phyloP scores from a whole-genome alignment of 2,113 vertebrate genomes.

The Percina caprodes region DNA sequence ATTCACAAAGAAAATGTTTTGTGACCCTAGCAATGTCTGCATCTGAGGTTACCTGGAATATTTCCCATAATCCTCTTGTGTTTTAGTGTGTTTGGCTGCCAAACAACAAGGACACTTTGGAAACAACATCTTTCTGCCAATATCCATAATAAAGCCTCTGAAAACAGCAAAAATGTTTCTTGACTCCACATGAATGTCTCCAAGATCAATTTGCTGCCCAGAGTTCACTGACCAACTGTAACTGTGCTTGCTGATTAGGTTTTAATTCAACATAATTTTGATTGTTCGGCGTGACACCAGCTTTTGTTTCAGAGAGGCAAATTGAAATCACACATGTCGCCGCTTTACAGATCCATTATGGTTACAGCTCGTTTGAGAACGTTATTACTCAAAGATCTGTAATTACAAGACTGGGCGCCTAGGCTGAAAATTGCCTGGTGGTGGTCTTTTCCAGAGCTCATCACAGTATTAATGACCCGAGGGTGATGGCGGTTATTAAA shows the following conservation, averaged over 20 bases:
- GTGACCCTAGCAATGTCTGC: neutral
- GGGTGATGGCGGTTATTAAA: constrained; percentile 60
- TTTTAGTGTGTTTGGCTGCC: constrained; percentile 18
- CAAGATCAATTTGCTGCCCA: neutral
- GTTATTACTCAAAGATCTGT: constrained; percentile 64
- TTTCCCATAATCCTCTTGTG: constrained; percentile 41
- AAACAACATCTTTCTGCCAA: constrained; percentile 34
- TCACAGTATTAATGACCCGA: constrained; percentile 56
- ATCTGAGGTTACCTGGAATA: constrained; percentile 27
- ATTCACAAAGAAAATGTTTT: too few relatives aligned
- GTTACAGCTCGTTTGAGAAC: constrained; percentile 43
- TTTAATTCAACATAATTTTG: constrained; percentile 27
- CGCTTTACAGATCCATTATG: constrained; percentile 36
- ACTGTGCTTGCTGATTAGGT: neutral
- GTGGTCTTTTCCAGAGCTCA: constrained; percentile 58
- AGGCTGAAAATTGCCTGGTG: constrained; percentile 68
- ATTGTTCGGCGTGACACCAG: constrained; percentile 7
- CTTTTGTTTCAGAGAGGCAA: constrained; percentile 27
- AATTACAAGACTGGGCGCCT: constrained; percentile 69
- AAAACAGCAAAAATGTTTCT: constrained; percentile 2
- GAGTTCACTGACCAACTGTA: neutral
- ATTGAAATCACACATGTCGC: constrained; percentile 23
- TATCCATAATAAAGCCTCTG: constrained; percentile 16
- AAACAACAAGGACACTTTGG: constrained; percentile 23
- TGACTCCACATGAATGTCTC: neutral